Evolutionary conservation across 2,113 vertebrate genomes (phyloP), one percentile per base, ranked within the genome.

Genomic region (Tragelaphus scriptus): DNA sequence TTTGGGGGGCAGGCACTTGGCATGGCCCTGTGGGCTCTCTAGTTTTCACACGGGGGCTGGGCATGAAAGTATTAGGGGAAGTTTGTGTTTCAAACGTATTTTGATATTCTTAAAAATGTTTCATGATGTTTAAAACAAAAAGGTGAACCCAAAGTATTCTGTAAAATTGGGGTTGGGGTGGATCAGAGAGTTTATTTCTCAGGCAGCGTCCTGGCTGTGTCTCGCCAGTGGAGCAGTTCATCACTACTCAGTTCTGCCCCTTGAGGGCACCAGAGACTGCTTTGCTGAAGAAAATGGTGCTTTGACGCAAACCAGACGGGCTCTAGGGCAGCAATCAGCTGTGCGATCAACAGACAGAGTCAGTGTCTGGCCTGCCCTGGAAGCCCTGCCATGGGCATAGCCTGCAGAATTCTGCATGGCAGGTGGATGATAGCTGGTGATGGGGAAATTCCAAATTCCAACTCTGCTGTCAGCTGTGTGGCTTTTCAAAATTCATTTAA

Each of bases 201-300:
- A 79, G 79, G 47, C 7, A 32, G 65, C 58, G 36, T 68, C 25
- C 26, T 8, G 49, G 23, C 3, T 36, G n/a, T 13, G 15, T 47
- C 47, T 7, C 0, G 3, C 30, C n/a, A 21, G 7, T 1, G 36
- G 32, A 23, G 21, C 16, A 0, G 26, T 17, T 40, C 6, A 4
- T 36, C 65, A 51, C n/a, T 97, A 61, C 51, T 97, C 55, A 25
- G 71, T 88, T 36, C 49, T 47, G 90, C 97, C 98, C 15, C 90
- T 85, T 8, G 98, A 96, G 97, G 98, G 97, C 98, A 44, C 93
- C 97, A 98, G 97, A 98, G 97, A 96, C 96, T 56, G 63, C 63
- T 40, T 49, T 47, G 65, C 89, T 25, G 40, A 2, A 1, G 8
- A 30, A 65, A 61, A 2, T 0, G 4, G 1, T 2, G 0, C 8